phyloP scores from a whole-genome alignment of 2,888 invertebrate genomes.

The Apodemia zela region DNA sequence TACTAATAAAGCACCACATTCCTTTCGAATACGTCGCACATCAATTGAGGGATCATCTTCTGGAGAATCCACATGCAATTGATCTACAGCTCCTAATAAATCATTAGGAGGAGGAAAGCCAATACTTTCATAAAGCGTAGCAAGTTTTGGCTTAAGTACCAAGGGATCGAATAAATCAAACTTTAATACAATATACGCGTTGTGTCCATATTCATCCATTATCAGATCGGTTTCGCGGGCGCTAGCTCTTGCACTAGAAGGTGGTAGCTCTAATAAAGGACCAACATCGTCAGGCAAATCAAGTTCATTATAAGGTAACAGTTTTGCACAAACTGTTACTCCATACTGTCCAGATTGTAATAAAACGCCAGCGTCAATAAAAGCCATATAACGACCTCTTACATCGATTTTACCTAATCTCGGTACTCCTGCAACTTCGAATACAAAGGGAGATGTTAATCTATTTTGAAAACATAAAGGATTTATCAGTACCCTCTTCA shows the following conservation, averaged over 20 bases:
- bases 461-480: slow-evolving; percentile 41
- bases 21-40: slow-evolving; percentile 53
- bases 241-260: slow-evolving; percentile 54
- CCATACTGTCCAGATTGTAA: slow-evolving; percentile 55
- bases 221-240: slow-evolving; percentile 47
- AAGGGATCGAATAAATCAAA: slow-evolving; percentile 59
- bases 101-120: slow-evolving; percentile 47
- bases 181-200: slow-evolving; percentile 50
- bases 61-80: slow-evolving; percentile 41
- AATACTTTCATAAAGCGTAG: slow-evolving; percentile 48
- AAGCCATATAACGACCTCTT: slow-evolving; percentile 61
- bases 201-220: slow-evolving; percentile 53
- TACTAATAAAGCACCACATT: slow-evolving; percentile 63
- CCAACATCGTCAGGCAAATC: slow-evolving; percentile 44
- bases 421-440: slow-evolving; percentile 68
- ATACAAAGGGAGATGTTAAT: slow-evolving; percentile 46
- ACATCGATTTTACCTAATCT: slow-evolving; percentile 56
- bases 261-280: slow-evolving; percentile 56
- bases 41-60: slow-evolving; percentile 51
- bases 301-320: slow-evolving; percentile 49
- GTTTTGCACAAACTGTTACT: slow-evolving; percentile 49
- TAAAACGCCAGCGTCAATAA: slow-evolving; percentile 54
- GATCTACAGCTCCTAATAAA: slow-evolving; percentile 39
- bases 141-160: slow-evolving; percentile 48
- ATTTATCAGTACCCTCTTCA: slow-evolving; percentile 62